phyloP scores from a whole-genome alignment of 2,888 invertebrate species.

The Habroteleia sp. region DNA sequence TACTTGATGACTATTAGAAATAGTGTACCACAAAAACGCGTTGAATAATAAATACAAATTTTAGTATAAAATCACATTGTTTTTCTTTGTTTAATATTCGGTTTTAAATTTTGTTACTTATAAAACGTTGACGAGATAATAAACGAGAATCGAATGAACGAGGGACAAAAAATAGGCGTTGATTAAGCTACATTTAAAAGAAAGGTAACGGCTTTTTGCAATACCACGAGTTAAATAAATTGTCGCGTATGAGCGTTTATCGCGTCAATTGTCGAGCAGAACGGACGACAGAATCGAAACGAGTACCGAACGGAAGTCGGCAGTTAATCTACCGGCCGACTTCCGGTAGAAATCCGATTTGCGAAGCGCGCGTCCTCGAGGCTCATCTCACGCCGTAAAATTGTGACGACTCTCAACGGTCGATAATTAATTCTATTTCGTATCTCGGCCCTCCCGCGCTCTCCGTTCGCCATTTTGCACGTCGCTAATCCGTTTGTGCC shows the following conservation, averaged over 20 bases:
- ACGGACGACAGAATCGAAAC: conserved; percentile 19
- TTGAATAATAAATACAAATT: too few species aligned
- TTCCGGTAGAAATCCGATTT: conserved; percentile 43
- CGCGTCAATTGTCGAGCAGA: conserved; percentile 32
- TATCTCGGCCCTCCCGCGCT: conserved; percentile 8
- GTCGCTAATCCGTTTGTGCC: too few species aligned
- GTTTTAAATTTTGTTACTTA: too few species aligned
- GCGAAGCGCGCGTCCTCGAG: conserved; percentile 5
- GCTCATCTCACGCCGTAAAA: conserved; percentile 19
- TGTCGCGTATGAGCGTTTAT: conserved; percentile 31
- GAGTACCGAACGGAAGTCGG: conserved; percentile 25
- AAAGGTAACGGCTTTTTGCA: neutral
- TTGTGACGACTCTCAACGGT: conserved; percentile 18
- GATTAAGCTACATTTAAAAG: conserved; percentile 16
- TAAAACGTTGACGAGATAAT: too few species aligned
- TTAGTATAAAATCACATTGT: too few species aligned
- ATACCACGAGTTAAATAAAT: conserved; percentile 26
- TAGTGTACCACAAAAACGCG: too few species aligned
- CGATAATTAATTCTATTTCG: conserved; percentile 46
- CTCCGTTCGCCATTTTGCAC: neutral
- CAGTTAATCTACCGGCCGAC: conserved; percentile 40
- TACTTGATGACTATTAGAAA: too few species aligned
- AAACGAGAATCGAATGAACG: neutral
- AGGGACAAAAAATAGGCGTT: too few species aligned
- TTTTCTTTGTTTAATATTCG: too few species aligned